Base-by-base conservation (phyloP, 1,140 invertebrate species). In the Nymphalis io region DNA sequence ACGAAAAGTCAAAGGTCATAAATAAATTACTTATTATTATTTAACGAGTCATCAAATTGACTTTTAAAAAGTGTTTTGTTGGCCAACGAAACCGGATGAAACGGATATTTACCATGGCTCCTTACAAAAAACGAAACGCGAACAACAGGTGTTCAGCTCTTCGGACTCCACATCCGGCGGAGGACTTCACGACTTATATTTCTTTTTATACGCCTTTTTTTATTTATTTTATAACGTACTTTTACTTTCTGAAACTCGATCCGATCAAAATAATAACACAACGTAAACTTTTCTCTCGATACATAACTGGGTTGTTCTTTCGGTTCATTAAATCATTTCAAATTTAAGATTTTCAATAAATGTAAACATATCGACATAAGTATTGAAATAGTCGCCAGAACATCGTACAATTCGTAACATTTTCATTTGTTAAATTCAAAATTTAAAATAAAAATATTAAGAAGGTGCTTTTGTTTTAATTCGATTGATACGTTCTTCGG, bases 71-170 rank as follows among this genome's bases (percentile, higher is more conserved):
- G 8, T 8, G 40, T 55, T 64, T 27, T 39, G 51, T 42, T 42
- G 18, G 59, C 33, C 51, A 67, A 71, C 55, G 33, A 70, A 62
- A 67, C 75, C 69, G 69, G 69, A 74, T 72, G 72, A 27, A 72
- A 70, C 72, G 66, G 69, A 76, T 76, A 65, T 68, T 68, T 63
- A 67, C 53, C 51, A 55, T 40, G 51, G 70, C 68, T 66, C 51
- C 64, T 69, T 70, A 70, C 57, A 74, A 77, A 70, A 77, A 77
- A 73, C 67, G 70, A 64, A 60, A 73, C 63, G 68, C 71, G 63
- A 74, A 77, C 73, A 77, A 77, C 73, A 77, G 75, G 75, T 77
- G 75, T 74, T 71, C 62, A 46, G 40, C 59, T 70, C 63, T 66
- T 60, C 61, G 63, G 58, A 61, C 62, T 48, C 63, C 53, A 66